Evolutionary conservation across 1,140 invertebrate genomes (phyloP), one percentile per base, ranked within the genome.

Genomic region (Telenomus remus): DNA sequence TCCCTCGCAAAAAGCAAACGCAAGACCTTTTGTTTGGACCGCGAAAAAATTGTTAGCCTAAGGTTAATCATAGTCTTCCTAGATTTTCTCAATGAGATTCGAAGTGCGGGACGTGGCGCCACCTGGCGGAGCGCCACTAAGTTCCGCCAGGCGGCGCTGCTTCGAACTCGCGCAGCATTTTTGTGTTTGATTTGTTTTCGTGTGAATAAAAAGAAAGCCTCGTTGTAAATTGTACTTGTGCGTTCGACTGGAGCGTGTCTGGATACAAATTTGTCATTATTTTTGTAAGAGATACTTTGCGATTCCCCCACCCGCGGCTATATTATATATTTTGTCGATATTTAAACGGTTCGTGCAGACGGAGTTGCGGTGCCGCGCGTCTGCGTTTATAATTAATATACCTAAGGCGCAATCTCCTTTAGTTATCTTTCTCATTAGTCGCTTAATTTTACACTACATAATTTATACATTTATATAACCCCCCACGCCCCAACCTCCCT

Each of bases 61-160:
- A 83, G 81, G 74, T 86, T 86, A 85, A 87, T 87, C 85, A 87
- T 86, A 88, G 86, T 88, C 86, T 88, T 87, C 86, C 85, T 87
- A 87, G 84, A 82, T 65, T 79, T 77, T 27, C n/a, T n/a, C 19
- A 73, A 66, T 71, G 14, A 79, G 73, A 80, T 64, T 64, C 37
- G 37, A 61, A 27, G 19, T 27, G 19, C 19, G 19, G 19, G 19
- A n/a, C 19, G 6, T 1, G 6, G 19, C 19, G 19, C 19, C 19
- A 27, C 19, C 19, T 27, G 19, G 19, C 19, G 19, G 19, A 27
- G 19, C 19, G 19, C 19, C 1, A 27, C 2, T 3, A 27, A 1
- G 19, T 3, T 27, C 19, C 19, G 19, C 19, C 19, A 27, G 19
- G 19, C 19, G 19, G 19, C 19, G 19, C 19, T 27, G 19, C 6